These are phyloP conservation scores for Strigops habroptila DNA, from an alignment of 2,113 vertebrate genomes.

Conservation along the genomic window DNA sequence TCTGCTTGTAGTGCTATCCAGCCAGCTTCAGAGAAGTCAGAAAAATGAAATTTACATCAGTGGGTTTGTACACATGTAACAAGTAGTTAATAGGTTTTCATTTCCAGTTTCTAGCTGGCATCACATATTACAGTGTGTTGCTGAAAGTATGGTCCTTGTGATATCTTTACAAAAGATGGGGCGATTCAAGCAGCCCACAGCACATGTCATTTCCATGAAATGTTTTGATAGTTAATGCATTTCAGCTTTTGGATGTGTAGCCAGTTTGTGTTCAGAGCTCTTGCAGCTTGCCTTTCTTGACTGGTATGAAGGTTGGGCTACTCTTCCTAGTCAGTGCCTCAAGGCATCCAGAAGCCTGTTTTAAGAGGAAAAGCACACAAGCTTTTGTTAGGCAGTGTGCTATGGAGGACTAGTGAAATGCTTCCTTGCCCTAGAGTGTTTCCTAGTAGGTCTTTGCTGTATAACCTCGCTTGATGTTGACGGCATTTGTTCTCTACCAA, in stretches of 20 bases:
- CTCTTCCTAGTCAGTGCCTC: background rate
- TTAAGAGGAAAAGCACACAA: background rate
- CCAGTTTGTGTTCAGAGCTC: background rate
- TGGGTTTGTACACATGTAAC: background rate
- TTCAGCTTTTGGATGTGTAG: background rate
- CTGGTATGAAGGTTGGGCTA: background rate
- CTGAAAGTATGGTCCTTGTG: background rate
- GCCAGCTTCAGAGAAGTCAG: background rate
- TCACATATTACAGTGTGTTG: background rate
- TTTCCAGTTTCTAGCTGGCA: conserved; percentile 5
- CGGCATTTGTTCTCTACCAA: background rate
- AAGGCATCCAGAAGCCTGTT: background rate
- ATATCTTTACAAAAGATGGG: background rate
- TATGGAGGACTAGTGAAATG: background rate
- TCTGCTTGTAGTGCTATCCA: background rate
- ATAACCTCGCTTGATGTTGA: background rate
- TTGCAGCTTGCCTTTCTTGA: background rate
- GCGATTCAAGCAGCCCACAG: background rate
- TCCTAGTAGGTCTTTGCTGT: background rate
- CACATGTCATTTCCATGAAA: background rate
- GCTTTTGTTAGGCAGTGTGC: background rate
- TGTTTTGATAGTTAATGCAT: background rate
- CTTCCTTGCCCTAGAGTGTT: background rate
- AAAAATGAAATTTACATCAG: background rate
- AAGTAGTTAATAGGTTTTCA: background rate